These are phyloP conservation scores for Pampus argenteus DNA, from an alignment of 2,797 vertebrate species.

Conservation along the genomic window DNA sequence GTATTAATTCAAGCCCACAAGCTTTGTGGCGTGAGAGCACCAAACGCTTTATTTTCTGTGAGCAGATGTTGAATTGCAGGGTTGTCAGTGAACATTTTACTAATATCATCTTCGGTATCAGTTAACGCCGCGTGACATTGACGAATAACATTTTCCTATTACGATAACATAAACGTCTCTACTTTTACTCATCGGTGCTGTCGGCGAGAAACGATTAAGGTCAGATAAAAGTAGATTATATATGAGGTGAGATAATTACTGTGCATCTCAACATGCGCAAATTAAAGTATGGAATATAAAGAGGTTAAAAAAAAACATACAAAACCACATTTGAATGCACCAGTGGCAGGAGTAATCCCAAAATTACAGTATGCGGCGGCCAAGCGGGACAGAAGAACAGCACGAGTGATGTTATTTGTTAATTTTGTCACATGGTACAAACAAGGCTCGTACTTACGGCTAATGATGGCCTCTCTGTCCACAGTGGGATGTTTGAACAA, in stretches of 20 bases:
- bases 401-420: neutral
- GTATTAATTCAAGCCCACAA: neutral
- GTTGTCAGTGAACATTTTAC: neutral
- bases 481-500: slow-evolving; percentile 25
- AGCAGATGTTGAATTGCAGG: neutral
- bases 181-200: neutral
- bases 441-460: neutral
- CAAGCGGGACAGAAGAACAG: slow-evolving; percentile 5
- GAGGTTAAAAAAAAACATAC: neutral
- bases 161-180: neutral
- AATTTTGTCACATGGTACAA: neutral
- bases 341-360: neutral
- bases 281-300: neutral
- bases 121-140: too few species aligned
- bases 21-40: neutral
- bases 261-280: neutral
- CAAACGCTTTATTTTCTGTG: neutral
- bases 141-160: neutral
- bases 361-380: slow-evolving; percentile 1
- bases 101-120: neutral
- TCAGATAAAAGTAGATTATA: neutral
- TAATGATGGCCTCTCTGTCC: slow-evolving; percentile 21
- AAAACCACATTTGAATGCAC: neutral
- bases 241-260: neutral
- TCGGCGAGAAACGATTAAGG: too few species aligned